Evolutionary conservation across 2,113 vertebrate species (phyloP).

Genomic region (Brachyhypopomus occidentalis): DNA sequence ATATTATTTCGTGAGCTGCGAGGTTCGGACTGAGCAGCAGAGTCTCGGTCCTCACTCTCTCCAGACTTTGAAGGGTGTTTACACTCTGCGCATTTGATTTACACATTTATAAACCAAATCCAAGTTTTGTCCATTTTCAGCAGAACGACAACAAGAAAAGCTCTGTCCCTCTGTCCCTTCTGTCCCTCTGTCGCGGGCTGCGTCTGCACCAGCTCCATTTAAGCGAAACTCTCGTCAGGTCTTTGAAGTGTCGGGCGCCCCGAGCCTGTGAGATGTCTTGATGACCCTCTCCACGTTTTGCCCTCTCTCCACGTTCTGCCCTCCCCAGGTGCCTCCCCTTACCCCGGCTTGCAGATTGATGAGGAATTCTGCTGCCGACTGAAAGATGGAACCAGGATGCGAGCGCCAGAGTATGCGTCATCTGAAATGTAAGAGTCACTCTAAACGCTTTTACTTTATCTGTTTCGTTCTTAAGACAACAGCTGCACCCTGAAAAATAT

Average conservation of each 20-base stretch:
- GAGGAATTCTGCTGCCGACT: constrained; percentile 91
- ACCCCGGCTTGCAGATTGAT: constrained; percentile 91
- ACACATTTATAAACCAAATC: background rate
- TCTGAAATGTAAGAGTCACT: constrained; percentile 85
- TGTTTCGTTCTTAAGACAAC: background rate
- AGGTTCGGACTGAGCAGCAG: constrained; percentile 39
- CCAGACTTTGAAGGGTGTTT: constrained; percentile 23
- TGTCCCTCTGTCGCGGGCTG: constrained; percentile 1
- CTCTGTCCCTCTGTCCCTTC: background rate
- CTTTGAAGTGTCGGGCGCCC: constrained; percentile 47
- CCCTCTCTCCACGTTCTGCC: constrained; percentile 15
- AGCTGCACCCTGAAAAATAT: background rate
- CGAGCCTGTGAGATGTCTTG: constrained; percentile 43
- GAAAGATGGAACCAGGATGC: constrained; percentile 92
- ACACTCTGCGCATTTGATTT: background rate
- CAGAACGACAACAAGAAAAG: background rate
- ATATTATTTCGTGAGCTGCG: constrained; percentile 53
- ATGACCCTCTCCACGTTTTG: constrained; percentile 39
- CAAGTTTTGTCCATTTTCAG: constrained; percentile 13
- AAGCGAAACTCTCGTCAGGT: constrained; percentile 15
- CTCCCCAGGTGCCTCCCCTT: constrained; percentile 85
- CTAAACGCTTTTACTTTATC: background rate
- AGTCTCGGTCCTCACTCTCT: constrained; percentile 17
- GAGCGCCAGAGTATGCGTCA: constrained; percentile 88
- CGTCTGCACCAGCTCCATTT: constrained; percentile 25